Base-by-base conservation (phyloP, 1,140 invertebrate genomes). In the Pinna nobilis region DNA sequence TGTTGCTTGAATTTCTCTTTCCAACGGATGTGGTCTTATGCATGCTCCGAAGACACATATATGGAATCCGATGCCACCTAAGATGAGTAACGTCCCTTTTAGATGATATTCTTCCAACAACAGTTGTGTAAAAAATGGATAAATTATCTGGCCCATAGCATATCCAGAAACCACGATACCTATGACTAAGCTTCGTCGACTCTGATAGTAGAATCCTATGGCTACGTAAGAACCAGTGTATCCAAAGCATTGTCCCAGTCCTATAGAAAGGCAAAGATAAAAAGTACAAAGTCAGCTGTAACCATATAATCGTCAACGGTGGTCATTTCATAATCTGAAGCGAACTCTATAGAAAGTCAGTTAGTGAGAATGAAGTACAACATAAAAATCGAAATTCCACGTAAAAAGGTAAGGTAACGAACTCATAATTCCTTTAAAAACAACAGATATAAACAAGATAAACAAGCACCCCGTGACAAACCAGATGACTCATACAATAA, bases 141-240 rank as follows among this genome's bases (percentile, higher is more conserved):
- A 67, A 2, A 67, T 35, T 15, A 50, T 37, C 64, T 51, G 37
- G 1, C 64, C 64, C 5, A 37, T 37, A 9, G 44, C 64, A 7
- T 37, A 47, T 37, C 64, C 64, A 15, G 50, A n/a, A 18, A 50
- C 64, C 5, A 67, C 49, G 35, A 67, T 15, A 9, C 64, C 64
- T 3, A 50, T 53, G 15, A 50, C 64, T 32, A 67, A 32, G 37
- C 49, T 53, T 4, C 44, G 49, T 25, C 53, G 47, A 18, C 53
- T 35, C 28, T 32, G 18, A 33, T 37, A 67, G 50, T 67, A 67
- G 35, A 53, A 67, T 9, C 64, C 64, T 18, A 33, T 51, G 23
- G 53, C 64, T 15, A 67, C 49, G 35, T 51, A 33, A 53, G 49
- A 33, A 2, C 64, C 64, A 6, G 64, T 33, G 44, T 39, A 67